A percentile compares a stretch with the other conserved stretches of the same genome.
phyloP scores from a whole-genome alignment of 1,140 invertebrate genomes.

The Lepidotrigona ventralis region DNA sequence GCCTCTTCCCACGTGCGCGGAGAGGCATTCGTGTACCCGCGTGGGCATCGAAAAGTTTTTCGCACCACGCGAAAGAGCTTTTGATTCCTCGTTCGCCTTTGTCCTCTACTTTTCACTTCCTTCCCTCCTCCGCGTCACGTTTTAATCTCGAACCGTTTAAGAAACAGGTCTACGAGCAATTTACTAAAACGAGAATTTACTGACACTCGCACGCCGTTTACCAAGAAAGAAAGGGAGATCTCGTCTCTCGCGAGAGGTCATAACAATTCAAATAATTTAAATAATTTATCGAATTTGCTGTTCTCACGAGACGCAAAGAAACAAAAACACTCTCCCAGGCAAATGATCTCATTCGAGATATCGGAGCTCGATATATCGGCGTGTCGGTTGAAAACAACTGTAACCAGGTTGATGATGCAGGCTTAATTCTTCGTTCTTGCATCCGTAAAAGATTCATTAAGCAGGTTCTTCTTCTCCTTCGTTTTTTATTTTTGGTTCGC shows the following conservation, averaged over 20 bases:
- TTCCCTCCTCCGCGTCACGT: not conserved
- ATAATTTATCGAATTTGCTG: conserved; percentile 25
- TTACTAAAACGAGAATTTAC: not conserved
- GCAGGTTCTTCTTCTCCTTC: too few relatives aligned
- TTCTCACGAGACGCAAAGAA: not conserved
- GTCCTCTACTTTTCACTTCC: not conserved
- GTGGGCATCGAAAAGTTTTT: conserved; percentile 44
- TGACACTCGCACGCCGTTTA: not conserved
- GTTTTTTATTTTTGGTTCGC: too few relatives aligned
- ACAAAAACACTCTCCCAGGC: not conserved
- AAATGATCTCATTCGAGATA: conserved; percentile 45
- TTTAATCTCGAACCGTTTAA: not conserved
- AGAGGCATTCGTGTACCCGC: conserved; percentile 29
- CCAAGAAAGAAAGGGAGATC: not conserved
- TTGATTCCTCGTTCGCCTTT: not conserved
- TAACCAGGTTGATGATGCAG: conserved; percentile 22
- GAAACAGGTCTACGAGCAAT: not conserved
- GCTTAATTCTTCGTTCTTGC: not conserved
- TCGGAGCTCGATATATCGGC: conserved; percentile 18
- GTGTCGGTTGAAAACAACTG: conserved; percentile 12
- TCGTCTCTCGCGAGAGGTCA: not conserved
- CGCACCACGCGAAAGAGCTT: conserved; percentile 6
- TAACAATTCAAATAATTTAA: conserved; percentile 42
- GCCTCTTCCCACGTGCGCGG: conserved; percentile 44
- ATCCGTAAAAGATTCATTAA: not conserved